Evolutionary conservation across 2,113 vertebrate species (phyloP), one percentile per base, ranked within the genome.

Genomic region (Noctilio leporinus): DNA sequence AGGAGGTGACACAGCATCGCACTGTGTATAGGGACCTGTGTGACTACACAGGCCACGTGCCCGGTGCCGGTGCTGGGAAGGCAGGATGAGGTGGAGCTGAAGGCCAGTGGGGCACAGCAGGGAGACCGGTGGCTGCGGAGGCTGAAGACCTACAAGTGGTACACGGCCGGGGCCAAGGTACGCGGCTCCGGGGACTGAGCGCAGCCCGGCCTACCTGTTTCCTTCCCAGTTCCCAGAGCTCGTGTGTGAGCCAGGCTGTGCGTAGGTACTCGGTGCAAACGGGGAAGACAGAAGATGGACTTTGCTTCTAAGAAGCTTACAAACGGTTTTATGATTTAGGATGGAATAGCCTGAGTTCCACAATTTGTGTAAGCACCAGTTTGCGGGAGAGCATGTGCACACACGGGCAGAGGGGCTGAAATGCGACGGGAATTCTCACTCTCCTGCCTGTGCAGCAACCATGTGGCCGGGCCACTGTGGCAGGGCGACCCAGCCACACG

Each of bases 261-360:
- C 1, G 3, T 53, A 89, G 73, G 53, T 51, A 69, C 16, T 65
- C 78, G 9, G 43, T 4, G 6, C 86, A 57, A 20, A 69, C n/a
- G 76, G 89, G 86, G 51, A 77, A 78, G 72, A 91, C 72, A 92
- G 87, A 90, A 19, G 47, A 49, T 0, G 84, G 75, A 35, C 47
- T 94, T 26, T 67, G 59, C 72, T 91, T 81, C 47, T 65, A 93
- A 95, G 81, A 43, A 35, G 40, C 45, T 92, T 94, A 93, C 53
- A 84, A 89, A n/a, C 53, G 81, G 85, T 67, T 90, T n/a, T 40
- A 22, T n/a, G 73, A 85, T 78, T 78, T 89, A 92, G 53, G 43
- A 47, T 35, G 9, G 59, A 77, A 92, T 17, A 45, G 45, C 65
- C 0, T 64, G 64, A 73, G 2, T 72, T 70, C 67, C 33, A 81